Percentiles rank a stretch among this genome's conserved stretches.
These are phyloP conservation scores for Nibea albiflora DNA, from an alignment of 2,113 vertebrate species.

Conservation along the genomic window DNA sequence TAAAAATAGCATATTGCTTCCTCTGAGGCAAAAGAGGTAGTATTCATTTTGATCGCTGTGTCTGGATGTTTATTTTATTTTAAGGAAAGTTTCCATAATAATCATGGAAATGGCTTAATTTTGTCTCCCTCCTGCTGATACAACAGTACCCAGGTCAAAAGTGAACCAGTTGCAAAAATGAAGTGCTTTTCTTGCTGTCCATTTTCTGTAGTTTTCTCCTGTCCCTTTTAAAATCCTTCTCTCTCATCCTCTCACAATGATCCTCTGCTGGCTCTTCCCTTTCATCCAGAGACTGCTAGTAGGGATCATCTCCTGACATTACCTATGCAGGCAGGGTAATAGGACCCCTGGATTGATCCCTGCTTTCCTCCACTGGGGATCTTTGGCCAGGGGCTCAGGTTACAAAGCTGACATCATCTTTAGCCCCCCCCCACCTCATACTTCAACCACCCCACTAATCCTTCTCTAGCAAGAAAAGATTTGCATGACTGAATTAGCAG, in stretches of 20 bases:
- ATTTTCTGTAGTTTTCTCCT: neutral
- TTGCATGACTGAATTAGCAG: constrained; percentile 35
- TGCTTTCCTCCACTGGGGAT: constrained; percentile 33
- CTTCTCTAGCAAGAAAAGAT: constrained; percentile 24
- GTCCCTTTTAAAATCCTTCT: neutral
- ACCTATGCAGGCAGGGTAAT: constrained; percentile 67
- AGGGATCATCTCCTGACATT: constrained; percentile 66
- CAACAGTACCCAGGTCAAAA: neutral
- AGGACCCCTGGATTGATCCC: constrained; percentile 57
- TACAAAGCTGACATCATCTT: constrained; percentile 67
- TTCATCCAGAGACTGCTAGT: constrained; percentile 42
- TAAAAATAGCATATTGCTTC: constrained; percentile 29
- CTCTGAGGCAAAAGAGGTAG: constrained; percentile 9
- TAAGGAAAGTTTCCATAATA: constrained; percentile 24
- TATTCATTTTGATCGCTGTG: constrained; percentile 30
- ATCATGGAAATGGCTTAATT: constrained; percentile 15
- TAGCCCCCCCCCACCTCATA: constrained; percentile 15
- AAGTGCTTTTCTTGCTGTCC: neutral
- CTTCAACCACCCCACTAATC: constrained; percentile 31
- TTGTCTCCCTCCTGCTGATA: neutral
- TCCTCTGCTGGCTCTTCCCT: constrained; percentile 46
- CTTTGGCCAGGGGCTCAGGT: constrained; percentile 45
- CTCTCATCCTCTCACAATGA: neutral
- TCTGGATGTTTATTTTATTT: constrained; percentile 53
- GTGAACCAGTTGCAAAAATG: neutral